These are phyloP conservation scores for Drosophila incognita DNA, from an alignment of 2,888 invertebrate genomes.

Conservation along the genomic window DNA sequence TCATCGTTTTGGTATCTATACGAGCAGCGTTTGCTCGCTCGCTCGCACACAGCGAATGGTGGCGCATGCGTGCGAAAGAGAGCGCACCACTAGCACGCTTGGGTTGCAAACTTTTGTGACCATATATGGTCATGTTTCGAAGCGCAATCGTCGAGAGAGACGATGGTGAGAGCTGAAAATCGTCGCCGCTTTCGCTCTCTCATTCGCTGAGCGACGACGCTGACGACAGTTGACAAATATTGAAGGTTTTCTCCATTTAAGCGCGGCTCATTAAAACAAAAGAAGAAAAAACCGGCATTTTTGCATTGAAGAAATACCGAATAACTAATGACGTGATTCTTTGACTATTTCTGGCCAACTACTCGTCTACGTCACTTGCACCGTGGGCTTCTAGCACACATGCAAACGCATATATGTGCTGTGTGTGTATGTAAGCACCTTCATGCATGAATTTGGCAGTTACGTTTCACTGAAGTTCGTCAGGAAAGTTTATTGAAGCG, in stretches of 20 bases:
- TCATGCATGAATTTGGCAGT: constrained; percentile 37
- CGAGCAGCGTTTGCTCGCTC: constrained; percentile 42
- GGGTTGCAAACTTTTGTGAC: constrained; percentile 83
- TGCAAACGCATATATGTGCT: neutral
- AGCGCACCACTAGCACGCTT: constrained; percentile 56
- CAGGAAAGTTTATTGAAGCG: constrained; percentile 57
- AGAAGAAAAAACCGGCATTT: constrained; percentile 61
- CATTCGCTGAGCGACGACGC: constrained; percentile 18
- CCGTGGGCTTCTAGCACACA: constrained; percentile 38
- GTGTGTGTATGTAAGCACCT: neutral
- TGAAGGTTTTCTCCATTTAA: constrained; percentile 76
- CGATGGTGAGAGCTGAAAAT: constrained; percentile 50
- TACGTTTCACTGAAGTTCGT: constrained; percentile 41
- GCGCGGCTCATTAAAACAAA: constrained; percentile 53
- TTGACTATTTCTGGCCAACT: constrained; percentile 56
- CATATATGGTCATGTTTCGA: constrained; percentile 85
- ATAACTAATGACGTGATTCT: constrained; percentile 71
- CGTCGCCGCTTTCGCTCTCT: constrained; percentile 60
- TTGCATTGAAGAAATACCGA: constrained; percentile 58
- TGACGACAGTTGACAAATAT: constrained; percentile 41
- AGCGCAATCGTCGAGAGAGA: constrained; percentile 61
- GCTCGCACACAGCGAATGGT: constrained; percentile 26
- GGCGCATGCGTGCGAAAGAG: constrained; percentile 69
- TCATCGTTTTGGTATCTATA: constrained; percentile 24
- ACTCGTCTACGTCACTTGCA: constrained; percentile 61